Conservation (phyloP, 1,140 invertebrate species). For the Aphelenchoides fujianensis region DNA sequence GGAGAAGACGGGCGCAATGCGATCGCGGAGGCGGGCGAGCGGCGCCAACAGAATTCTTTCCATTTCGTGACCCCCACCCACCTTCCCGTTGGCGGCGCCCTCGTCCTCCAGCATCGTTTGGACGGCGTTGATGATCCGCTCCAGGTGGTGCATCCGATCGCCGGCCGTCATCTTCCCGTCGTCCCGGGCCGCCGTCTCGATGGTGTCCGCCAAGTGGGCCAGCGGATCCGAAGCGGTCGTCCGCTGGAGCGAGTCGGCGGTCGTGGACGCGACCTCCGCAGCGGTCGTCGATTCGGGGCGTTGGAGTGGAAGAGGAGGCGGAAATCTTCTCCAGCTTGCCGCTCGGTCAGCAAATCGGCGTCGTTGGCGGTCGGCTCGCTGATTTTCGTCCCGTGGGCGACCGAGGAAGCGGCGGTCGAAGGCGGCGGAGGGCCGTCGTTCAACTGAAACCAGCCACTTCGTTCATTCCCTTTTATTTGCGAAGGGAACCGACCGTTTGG, state of each 20-base stretch:
- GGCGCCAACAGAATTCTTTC: constrained; percentile 4
- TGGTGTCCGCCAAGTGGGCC: constrained; percentile 22
- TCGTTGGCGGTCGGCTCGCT: background rate
- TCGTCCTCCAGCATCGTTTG: constrained; percentile 34
- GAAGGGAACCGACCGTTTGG: background rate
- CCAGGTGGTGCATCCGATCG: constrained; percentile 28
- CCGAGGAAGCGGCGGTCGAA: background rate
- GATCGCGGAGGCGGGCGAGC: background rate
- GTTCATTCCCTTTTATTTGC: no score
- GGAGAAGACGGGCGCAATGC: background rate
- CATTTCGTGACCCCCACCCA: background rate
- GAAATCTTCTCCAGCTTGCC: background rate
- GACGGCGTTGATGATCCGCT: constrained; percentile 41
- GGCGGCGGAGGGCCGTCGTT: constrained; percentile 19
- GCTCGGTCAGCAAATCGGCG: background rate
- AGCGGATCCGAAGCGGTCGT: constrained; percentile 35
- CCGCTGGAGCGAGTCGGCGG: constrained; percentile 31
- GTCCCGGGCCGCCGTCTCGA: constrained; percentile 13
- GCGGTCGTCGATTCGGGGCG: background rate
- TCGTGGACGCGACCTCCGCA: background rate
- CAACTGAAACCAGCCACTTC: background rate
- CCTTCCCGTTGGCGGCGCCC: constrained; percentile 5
- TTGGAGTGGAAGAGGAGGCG: background rate
- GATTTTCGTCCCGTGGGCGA: background rate
- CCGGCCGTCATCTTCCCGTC: background rate